phyloP scores from a whole-genome alignment of 2,888 invertebrate genomes.

The Notocelia uddmanniana region DNA sequence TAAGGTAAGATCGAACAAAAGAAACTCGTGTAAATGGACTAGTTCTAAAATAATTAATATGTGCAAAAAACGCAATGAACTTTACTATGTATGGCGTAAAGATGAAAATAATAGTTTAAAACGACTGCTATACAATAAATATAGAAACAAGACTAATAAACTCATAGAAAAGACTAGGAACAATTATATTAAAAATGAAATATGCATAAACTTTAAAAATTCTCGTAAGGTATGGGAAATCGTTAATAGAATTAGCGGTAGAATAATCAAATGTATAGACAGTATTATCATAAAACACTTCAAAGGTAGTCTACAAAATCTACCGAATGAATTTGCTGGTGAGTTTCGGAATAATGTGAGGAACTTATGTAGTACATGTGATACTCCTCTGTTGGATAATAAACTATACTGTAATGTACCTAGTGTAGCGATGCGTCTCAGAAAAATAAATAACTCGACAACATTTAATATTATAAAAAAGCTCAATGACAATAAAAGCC shows the following conservation, averaged over 20 bases:
- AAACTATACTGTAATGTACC: no score
- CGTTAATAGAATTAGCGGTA: background rate
- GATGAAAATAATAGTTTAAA: background rate
- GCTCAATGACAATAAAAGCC: no score
- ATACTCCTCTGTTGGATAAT: no score
- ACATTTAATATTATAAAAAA: no score
- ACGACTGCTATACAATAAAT: no score
- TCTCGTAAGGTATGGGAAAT: background rate
- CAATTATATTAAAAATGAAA: background rate
- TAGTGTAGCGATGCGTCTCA: no score
- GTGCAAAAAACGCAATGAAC: background rate
- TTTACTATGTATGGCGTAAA: background rate
- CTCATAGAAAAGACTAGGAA: background rate
- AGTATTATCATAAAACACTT: background rate
- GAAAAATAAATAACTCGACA: no score
- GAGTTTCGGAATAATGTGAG: no score
- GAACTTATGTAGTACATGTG: no score
- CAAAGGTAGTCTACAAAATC: no score
- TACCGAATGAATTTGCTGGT: no score
- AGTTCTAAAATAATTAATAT: background rate
- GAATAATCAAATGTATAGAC: background rate
- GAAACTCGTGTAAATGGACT: background rate
- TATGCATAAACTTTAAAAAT: background rate
- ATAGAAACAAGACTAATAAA: background rate
- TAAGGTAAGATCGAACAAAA: no score